Conservation (phyloP, 2,888 invertebrate species). For the Apamea sordens region DNA sequence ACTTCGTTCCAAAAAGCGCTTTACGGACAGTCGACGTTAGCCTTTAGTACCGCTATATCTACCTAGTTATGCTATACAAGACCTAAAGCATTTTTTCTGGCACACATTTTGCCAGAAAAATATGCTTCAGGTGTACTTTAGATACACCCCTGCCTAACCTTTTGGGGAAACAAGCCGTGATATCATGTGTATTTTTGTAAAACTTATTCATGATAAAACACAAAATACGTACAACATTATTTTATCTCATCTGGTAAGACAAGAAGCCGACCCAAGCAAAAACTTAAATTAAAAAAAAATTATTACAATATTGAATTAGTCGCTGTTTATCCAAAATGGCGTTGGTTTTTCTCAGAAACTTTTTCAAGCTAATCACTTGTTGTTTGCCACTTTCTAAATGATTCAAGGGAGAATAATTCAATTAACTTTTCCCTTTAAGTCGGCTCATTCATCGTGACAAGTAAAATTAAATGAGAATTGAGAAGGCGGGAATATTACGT, state of each 20-base stretch:
- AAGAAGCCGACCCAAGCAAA: not conserved
- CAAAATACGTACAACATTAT: not conserved
- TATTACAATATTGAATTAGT: slow-evolving; percentile 46
- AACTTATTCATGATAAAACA: not conserved
- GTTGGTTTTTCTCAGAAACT: slow-evolving; percentile 27
- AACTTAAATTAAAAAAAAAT: slow-evolving; percentile 31
- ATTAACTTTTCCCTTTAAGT: slow-evolving; percentile 48
- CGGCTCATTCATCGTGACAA: slow-evolving; percentile 40
- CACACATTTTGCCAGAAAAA: not conserved
- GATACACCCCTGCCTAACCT: no score
- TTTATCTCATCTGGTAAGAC: not conserved
- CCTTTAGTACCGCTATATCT: not conserved
- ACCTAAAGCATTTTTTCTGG: not conserved
- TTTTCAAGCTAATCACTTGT: slow-evolving; percentile 31
- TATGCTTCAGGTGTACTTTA: not conserved
- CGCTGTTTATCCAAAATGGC: slow-evolving; percentile 19
- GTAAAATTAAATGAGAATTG: slow-evolving; percentile 33
- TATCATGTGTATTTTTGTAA: not conserved
- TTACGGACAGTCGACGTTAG: not conserved
- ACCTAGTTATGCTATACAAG: not conserved
- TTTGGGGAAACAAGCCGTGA: not conserved
- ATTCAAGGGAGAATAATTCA: slow-evolving; percentile 47
- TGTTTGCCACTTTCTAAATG: slow-evolving; percentile 49
- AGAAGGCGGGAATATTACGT: slow-evolving; percentile 13
- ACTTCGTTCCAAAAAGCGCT: no score